Conservation (phyloP, 2,113 vertebrate genomes). For the Lepus timidus region DNA sequence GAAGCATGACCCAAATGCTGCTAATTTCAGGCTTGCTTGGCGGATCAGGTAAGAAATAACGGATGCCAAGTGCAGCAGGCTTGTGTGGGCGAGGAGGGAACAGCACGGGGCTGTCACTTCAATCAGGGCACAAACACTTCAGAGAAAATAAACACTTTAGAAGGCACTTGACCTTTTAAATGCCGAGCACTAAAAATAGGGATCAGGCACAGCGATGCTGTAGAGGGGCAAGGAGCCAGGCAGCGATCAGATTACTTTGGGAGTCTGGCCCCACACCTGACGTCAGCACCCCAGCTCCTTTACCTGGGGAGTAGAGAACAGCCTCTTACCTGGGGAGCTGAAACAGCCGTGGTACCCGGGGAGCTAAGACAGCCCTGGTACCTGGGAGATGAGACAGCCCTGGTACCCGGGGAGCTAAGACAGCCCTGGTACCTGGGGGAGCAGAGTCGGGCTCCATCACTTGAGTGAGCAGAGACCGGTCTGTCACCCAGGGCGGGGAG, state of each 20-base stretch:
- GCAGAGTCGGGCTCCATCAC: too few relatives aligned
- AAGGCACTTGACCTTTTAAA: constrained; percentile 69
- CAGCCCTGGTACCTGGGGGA: too few relatives aligned
- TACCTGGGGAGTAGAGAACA: neutral
- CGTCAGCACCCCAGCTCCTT: neutral
- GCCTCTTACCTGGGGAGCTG: neutral
- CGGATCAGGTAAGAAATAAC: neutral
- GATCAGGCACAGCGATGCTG: rapidly evolving
- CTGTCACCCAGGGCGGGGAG: neutral
- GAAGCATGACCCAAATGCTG: too few relatives aligned
- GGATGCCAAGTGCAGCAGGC: rapidly evolving
- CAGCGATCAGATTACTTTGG: neutral
- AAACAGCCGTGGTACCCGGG: too few relatives aligned
- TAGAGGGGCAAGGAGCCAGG: neutral
- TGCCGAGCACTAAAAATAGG: constrained; percentile 59
- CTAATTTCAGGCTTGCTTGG: neutral
- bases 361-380: neutral
- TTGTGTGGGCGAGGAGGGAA: neutral
- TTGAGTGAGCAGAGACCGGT: too few relatives aligned
- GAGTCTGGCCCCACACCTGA: neutral
- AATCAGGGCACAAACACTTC: neutral
- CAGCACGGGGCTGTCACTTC: neutral
- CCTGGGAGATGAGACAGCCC: too few relatives aligned
- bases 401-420: neutral
- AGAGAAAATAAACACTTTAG: constrained; percentile 56